These are phyloP conservation scores for Mercenaria mercenaria DNA, from an alignment of 1,140 invertebrate species.

Conservation along the genomic window DNA sequence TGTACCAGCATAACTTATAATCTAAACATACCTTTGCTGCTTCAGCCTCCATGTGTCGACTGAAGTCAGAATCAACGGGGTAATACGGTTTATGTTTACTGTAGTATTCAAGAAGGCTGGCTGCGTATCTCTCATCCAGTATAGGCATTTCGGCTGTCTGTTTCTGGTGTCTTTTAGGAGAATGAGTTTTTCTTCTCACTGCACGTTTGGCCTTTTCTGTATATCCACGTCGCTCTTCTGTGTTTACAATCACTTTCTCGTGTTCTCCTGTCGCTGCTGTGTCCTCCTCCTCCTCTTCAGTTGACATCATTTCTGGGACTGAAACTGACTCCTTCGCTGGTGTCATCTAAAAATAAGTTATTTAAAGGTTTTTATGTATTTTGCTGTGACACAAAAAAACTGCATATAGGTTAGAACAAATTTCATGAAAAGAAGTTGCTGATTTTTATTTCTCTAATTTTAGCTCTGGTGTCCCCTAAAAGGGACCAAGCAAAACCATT, in stretches of 20 bases:
- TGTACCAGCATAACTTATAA: no score
- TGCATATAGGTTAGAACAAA: background rate
- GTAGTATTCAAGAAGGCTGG: slow-evolving; percentile 61
- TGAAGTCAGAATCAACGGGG: slow-evolving; percentile 44
- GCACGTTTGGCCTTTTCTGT: slow-evolving; percentile 55
- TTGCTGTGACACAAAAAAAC: background rate
- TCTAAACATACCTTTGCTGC: slow-evolving; percentile 37
- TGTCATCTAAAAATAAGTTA: background rate
- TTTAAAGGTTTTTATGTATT: no score
- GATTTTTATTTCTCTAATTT: no score
- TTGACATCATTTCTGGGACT: slow-evolving; percentile 14
- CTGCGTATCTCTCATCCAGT: slow-evolving; percentile 57
- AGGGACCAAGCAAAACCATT: no score
- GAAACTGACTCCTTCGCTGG: background rate
- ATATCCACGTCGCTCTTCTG: slow-evolving; percentile 32
- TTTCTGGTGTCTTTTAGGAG: slow-evolving; percentile 54
- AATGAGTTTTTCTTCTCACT: slow-evolving; percentile 60
- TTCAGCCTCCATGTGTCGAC: slow-evolving; percentile 42
- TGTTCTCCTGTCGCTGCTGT: background rate
- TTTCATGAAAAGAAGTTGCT: background rate
- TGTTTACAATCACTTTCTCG: slow-evolving; percentile 6
- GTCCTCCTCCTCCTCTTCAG: slow-evolving; percentile 57
- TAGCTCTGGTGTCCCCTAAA: no score
- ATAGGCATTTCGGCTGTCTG: slow-evolving; percentile 44
- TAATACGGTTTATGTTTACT: slow-evolving; percentile 66